Percentiles rank a stretch among this genome's conserved stretches.
These are phyloP conservation scores for Etheostoma perlongum DNA, from an alignment of 2,797 vertebrate species.

Conservation along the genomic window DNA sequence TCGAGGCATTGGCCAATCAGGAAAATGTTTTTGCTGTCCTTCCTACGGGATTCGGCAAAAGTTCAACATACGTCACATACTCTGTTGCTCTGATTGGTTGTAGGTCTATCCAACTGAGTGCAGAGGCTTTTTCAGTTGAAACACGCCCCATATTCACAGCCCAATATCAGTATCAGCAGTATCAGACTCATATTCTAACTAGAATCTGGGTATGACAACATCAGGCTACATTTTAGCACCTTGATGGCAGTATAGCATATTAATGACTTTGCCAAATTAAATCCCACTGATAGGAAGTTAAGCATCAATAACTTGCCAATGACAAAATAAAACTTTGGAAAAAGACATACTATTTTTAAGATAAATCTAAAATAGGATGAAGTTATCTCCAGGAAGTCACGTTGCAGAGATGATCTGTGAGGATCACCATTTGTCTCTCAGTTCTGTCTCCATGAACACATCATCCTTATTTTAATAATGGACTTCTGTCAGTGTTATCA, in stretches of 20 bases:
- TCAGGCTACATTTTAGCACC: neutral
- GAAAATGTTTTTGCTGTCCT: no score
- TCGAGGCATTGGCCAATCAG: no score
- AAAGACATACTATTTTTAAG: constrained; percentile 28
- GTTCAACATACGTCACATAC: no score
- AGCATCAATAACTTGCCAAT: neutral
- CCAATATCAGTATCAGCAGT: no score
- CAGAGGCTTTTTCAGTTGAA: no score
- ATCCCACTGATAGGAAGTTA: neutral
- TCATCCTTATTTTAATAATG: constrained; percentile 23
- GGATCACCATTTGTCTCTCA: neutral
- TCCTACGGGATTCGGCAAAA: no score
- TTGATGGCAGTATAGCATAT: neutral
- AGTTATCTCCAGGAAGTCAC: neutral
- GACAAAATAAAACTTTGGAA: neutral
- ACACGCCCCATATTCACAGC: no score
- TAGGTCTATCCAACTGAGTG: no score
- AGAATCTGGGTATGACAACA: no score
- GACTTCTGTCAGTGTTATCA: constrained; percentile 26
- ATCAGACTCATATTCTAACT: no score
- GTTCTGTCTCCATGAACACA: neutral
- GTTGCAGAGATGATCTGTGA: neutral
- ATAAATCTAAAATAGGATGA: constrained; percentile 40
- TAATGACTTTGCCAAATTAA: neutral
- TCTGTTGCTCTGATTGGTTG: no score